These are phyloP conservation scores for Ceryle rudis DNA, from an alignment of 2,797 vertebrate genomes.

Conservation along the genomic window DNA sequence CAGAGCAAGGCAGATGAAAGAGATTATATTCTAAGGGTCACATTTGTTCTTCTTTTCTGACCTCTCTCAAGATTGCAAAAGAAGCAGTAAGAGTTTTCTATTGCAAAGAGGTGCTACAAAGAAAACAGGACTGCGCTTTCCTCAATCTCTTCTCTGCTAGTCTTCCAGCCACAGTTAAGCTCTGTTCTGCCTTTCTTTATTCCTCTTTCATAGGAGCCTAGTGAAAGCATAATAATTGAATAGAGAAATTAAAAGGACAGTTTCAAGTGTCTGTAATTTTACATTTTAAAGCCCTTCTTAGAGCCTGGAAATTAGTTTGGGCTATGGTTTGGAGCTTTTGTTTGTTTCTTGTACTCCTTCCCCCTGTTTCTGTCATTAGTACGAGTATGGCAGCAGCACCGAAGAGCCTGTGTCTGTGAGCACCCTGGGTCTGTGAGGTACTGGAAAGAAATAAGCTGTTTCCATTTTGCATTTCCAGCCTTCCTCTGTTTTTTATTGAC, in stretches of 20 bases:
- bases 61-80: constrained; percentile 72
- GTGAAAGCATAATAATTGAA: not conserved
- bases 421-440: not conserved
- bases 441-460: not conserved
- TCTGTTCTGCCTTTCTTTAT: not conserved
- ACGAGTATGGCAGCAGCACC: not conserved
- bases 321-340: not conserved
- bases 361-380: not conserved
- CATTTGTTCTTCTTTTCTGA: constrained; percentile 72
- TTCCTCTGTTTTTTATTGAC: not conserved
- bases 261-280: not conserved
- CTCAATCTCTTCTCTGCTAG: not conserved
- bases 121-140: not conserved
- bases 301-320: not conserved
- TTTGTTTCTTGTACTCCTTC: not conserved
- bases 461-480: not conserved
- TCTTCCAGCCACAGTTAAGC: not conserved
- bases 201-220: not conserved
- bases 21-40: constrained; percentile 73
- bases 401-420: not conserved
- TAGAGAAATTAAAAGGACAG: constrained; percentile 5
- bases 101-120: constrained; percentile 53
- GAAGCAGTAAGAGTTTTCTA: constrained; percentile 44
- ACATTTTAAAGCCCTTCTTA: not conserved
- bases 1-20: constrained; percentile 71